These are phyloP conservation scores for Brachypalpus laphriformis DNA, from an alignment of 2,888 invertebrate species.

Conservation along the genomic window DNA sequence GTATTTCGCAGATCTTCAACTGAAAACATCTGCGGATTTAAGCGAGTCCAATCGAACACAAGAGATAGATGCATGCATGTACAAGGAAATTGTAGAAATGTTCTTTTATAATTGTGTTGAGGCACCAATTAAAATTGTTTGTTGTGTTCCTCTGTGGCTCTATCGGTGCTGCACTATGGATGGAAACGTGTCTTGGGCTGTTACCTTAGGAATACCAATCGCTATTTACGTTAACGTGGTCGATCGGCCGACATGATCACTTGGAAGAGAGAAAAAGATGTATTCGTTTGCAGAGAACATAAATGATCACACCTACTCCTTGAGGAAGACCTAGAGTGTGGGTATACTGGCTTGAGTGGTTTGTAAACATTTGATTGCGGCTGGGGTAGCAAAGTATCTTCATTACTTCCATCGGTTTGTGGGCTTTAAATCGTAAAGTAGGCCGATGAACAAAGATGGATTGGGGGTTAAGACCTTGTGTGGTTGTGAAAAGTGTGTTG, in stretches of 20 bases:
- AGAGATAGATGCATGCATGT: constrained; percentile 7
- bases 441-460: constrained; percentile 17
- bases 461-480: constrained; percentile 25
- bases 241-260: constrained; percentile 50
- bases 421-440: constrained; percentile 35
- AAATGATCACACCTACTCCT: constrained; percentile 69
- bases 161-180: constrained; percentile 66
- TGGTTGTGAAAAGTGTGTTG: neutral
- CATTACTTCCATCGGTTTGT: constrained; percentile 48
- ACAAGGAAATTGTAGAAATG: constrained; percentile 63
- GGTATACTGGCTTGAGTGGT: too few relatives aligned
- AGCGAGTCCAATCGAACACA: neutral
- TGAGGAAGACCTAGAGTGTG: too few relatives aligned
- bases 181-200: constrained; percentile 34
- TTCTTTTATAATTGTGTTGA: constrained; percentile 57
- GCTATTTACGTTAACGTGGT: constrained; percentile 47
- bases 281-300: constrained; percentile 48
- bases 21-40: constrained; percentile 6
- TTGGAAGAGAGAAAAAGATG: constrained; percentile 45
- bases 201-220: constrained; percentile 37
- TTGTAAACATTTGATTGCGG: constrained; percentile 48
- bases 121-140: constrained; percentile 70
- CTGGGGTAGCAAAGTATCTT: neutral
- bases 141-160: constrained; percentile 31
- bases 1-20: neutral